Evolutionary conservation across 1,140 invertebrate genomes (phyloP).

Genomic region (Propsilocerus akamusi): DNA sequence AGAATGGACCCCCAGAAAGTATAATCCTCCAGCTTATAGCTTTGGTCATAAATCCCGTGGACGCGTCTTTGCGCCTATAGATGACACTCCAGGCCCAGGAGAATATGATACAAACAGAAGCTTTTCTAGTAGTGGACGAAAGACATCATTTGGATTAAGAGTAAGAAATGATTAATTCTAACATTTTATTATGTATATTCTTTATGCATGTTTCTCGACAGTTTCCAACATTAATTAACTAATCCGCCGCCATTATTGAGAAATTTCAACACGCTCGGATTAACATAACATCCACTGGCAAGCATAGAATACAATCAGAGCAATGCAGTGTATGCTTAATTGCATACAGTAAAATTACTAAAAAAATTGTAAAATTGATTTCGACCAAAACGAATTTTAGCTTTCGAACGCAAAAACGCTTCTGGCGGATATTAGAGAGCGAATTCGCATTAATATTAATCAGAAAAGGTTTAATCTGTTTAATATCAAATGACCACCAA

Average conservation of each 20-base stretch:
- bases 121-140: background rate
- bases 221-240: background rate
- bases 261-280: too few relatives aligned
- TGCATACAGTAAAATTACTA: too few relatives aligned
- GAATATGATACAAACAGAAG: background rate
- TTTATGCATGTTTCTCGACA: background rate
- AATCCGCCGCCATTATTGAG: background rate
- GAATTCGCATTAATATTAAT: too few relatives aligned
- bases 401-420: too few relatives aligned
- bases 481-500: too few relatives aligned
- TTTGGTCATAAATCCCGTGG: slow-evolving; percentile 14
- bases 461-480: too few relatives aligned
- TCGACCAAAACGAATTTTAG: too few relatives aligned
- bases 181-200: background rate
- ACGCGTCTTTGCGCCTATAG: background rate
- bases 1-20: slow-evolving; percentile 13
- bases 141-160: background rate
- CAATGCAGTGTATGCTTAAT: too few relatives aligned
- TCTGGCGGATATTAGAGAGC: too few relatives aligned
- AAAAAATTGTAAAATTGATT: too few relatives aligned
- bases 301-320: too few relatives aligned
- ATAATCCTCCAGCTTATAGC: slow-evolving; percentile 30
- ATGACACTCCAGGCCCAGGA: background rate
- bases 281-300: too few relatives aligned
- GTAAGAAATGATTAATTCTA: background rate